A percentile compares a stretch with the other conserved stretches of the same genome.
These are phyloP conservation scores for Tipula confusa DNA, from an alignment of 2,888 invertebrate species.

Conservation along the genomic window DNA sequence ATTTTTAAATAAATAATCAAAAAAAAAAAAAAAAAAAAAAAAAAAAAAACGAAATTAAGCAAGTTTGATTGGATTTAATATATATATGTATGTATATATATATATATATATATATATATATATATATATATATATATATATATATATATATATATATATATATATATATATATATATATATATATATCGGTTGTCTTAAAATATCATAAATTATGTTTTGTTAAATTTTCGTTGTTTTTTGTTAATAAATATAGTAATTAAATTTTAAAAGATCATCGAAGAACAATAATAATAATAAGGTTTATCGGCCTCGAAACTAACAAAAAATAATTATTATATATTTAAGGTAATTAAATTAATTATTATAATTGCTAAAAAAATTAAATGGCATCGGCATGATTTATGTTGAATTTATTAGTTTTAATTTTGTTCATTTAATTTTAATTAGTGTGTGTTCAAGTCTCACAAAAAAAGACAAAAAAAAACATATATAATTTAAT, in stretches of 20 bases:
- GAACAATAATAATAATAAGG: not conserved
- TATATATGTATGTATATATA: not conserved
- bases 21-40: no score
- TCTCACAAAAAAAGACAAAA: not conserved
- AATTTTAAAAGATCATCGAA: not conserved
- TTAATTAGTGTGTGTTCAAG: not conserved
- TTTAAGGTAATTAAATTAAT: constrained; percentile 9
- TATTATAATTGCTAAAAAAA: not conserved
- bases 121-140: not conserved
- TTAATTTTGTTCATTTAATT: not conserved
- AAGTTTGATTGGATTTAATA: constrained; percentile 20
- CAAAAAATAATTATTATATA: not conserved
- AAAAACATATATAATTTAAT: not conserved
- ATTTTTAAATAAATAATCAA: not conserved
- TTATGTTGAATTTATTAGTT: not conserved
- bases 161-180: not conserved
- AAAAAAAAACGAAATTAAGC: not conserved
- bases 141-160: not conserved
- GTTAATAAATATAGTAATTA: not conserved
- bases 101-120: not conserved
- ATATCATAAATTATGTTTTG: constrained; percentile 12
- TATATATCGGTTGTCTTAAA: not conserved
- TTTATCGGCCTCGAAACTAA: not conserved
- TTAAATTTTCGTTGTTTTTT: not conserved
- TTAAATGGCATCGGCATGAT: not conserved